Percentiles rank a stretch among this genome's conserved stretches.
These are phyloP conservation scores for Sebastolobus alascanus DNA, from an alignment of 2,797 vertebrate species.

Conservation along the genomic window DNA sequence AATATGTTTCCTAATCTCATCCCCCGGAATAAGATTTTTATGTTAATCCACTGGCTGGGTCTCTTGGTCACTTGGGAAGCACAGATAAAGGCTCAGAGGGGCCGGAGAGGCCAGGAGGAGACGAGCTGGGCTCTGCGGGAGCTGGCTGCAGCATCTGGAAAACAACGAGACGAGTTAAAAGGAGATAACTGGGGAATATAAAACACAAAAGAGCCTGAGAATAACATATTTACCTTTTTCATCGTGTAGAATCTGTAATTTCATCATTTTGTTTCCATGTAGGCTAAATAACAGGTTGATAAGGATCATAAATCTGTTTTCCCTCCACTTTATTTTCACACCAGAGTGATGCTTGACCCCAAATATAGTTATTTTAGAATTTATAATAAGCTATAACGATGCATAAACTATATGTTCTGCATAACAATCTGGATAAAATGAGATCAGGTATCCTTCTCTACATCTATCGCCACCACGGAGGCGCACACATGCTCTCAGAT, in stretches of 20 bases:
- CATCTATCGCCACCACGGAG: not conserved
- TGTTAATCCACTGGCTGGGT: constrained; percentile 92
- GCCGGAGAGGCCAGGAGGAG: constrained; percentile 58
- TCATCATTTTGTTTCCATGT: not conserved
- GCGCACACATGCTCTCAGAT: not conserved
- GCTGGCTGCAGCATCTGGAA: constrained; percentile 51
- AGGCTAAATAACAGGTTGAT: not conserved
- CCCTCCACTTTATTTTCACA: not conserved
- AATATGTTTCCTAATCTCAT: constrained; percentile 99
- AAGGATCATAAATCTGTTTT: not conserved
- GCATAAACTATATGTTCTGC: not conserved
- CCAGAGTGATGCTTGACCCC: not conserved
- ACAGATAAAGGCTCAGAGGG: constrained; percentile 85
- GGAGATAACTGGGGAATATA: not conserved
- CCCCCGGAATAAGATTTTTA: constrained; percentile 98
- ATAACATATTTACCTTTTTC: not conserved
- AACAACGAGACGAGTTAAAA: constrained; percentile 27
- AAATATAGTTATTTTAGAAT: not conserved
- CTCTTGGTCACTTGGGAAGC: constrained; percentile 93
- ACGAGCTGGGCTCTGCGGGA: constrained; percentile 33
- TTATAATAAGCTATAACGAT: not conserved
- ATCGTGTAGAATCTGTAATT: not conserved
- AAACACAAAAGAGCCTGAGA: not conserved
- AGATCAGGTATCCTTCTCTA: not conserved
- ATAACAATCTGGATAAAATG: not conserved